These are phyloP conservation scores for Nothobranchius furzeri DNA, from an alignment of 2,113 vertebrate genomes.

Conservation along the genomic window DNA sequence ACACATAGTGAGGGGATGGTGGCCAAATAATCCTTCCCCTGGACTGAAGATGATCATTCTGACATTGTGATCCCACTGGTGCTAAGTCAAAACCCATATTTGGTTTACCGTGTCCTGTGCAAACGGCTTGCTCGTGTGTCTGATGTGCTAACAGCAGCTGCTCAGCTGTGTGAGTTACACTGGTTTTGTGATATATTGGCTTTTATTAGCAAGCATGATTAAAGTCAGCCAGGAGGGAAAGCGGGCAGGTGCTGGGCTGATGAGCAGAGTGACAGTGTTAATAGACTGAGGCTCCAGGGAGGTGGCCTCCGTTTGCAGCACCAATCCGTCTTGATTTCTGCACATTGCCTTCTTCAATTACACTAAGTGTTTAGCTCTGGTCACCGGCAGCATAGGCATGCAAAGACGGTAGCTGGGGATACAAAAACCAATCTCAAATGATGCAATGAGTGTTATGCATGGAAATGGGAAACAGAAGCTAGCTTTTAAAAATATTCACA, in stretches of 20 bases:
- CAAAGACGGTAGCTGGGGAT: slow-evolving; percentile 27
- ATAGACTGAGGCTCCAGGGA: slow-evolving; percentile 77
- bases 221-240: slow-evolving; percentile 67
- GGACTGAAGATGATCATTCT: slow-evolving; percentile 28
- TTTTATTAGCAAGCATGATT: slow-evolving; percentile 78
- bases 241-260: slow-evolving; percentile 77
- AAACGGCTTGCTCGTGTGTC: slow-evolving; percentile 18
- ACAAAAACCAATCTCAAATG: slow-evolving; percentile 13
- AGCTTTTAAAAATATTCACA: slow-evolving; percentile 24
- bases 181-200: slow-evolving; percentile 63
- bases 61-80: slow-evolving; percentile 36
- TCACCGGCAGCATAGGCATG: slow-evolving; percentile 55
- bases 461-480: slow-evolving; percentile 39
- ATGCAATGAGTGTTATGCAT: slow-evolving; percentile 33
- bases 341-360: slow-evolving; percentile 80
- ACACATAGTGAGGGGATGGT: slow-evolving; percentile 44
- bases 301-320: slow-evolving; percentile 69
- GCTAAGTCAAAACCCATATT: slow-evolving; percentile 27
- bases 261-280: slow-evolving; percentile 82
- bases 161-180: slow-evolving; percentile 49
- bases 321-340: slow-evolving; percentile 81
- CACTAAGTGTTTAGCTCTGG: slow-evolving; percentile 65
- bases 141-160: slow-evolving; percentile 60
- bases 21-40: slow-evolving; percentile 41
- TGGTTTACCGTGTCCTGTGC: slow-evolving; percentile 15